phyloP scores from a whole-genome alignment of 2,113 vertebrate species.

The Cyprinodon variegatus region DNA sequence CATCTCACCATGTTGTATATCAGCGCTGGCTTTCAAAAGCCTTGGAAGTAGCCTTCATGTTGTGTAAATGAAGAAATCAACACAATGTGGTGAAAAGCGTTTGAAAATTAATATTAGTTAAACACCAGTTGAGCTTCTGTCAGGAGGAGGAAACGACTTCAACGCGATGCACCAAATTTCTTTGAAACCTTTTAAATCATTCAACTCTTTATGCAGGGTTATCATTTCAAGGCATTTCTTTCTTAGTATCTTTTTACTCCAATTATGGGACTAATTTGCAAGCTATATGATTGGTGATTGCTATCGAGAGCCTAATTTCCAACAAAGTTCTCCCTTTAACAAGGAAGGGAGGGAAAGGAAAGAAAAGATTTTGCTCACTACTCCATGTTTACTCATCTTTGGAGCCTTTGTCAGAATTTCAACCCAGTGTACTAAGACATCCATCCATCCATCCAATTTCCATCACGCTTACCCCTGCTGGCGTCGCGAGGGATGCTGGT shows the following conservation, averaged over 20 bases:
- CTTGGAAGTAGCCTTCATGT: constrained; percentile 21
- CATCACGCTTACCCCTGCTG: too few species aligned
- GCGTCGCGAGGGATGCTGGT: too few species aligned
- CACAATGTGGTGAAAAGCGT: constrained; percentile 7
- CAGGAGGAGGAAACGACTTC: not conserved
- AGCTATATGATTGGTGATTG: not conserved
- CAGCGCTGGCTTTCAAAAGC: constrained; percentile 15
- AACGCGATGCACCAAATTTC: not conserved
- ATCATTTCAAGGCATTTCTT: constrained; percentile 1
- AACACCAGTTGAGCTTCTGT: not conserved
- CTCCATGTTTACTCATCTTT: too few species aligned
- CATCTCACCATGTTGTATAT: constrained; percentile 30
- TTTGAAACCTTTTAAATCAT: not conserved
- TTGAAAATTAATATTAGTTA: constrained; percentile 13
- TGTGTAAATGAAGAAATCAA: constrained; percentile 22
- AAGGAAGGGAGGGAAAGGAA: too few species aligned
- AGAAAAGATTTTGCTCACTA: not conserved
- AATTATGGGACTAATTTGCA: not conserved
- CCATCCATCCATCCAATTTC: too few species aligned
- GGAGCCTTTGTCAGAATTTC: too few species aligned
- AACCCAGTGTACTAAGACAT: too few species aligned
- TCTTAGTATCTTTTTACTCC: not conserved
- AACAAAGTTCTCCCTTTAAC: not conserved
- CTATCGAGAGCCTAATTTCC: not conserved
- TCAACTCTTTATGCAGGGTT: not conserved